phyloP scores from a whole-genome alignment of 2,113 vertebrate species.

The Istiophorus platypterus region DNA sequence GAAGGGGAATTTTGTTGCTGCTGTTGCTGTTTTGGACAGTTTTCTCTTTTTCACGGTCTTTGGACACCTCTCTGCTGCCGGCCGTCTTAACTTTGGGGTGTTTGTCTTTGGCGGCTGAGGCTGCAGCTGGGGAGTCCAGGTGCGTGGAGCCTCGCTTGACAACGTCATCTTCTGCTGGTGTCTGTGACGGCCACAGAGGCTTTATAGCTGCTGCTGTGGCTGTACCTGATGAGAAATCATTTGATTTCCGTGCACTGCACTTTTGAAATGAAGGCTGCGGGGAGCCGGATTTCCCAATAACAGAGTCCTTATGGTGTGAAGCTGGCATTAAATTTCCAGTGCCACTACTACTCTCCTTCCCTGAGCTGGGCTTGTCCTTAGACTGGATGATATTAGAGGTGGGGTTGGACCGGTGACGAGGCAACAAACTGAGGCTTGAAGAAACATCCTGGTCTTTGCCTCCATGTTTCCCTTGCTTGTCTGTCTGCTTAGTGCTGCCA shows the following conservation, averaged over 20 bases:
- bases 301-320: slow-evolving; percentile 84
- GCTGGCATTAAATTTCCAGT: slow-evolving; percentile 73
- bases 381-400: slow-evolving; percentile 62
- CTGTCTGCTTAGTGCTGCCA: slow-evolving; percentile 83
- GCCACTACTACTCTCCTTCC: slow-evolving; percentile 82
- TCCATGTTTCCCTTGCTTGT: slow-evolving; percentile 85
- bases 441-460: slow-evolving; percentile 85
- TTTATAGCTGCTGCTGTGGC: slow-evolving; percentile 73
- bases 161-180: slow-evolving; percentile 74
- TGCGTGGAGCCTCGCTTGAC: slow-evolving; percentile 75
- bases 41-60: slow-evolving; percentile 81
- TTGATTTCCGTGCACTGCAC: slow-evolving; percentile 77
- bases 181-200: slow-evolving; percentile 75
- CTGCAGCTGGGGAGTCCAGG: slow-evolving; percentile 63
- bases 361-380: slow-evolving; percentile 80
- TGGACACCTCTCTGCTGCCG: slow-evolving; percentile 79
- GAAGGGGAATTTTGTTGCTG: slow-evolving; percentile 72
- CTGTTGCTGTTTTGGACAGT: slow-evolving; percentile 73
- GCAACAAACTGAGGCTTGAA: slow-evolving; percentile 66
- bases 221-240: slow-evolving; percentile 74
- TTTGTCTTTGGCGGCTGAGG: slow-evolving; percentile 84
- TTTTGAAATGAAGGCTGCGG: slow-evolving; percentile 76
- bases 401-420: slow-evolving; percentile 71
- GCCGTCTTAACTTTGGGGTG: slow-evolving; percentile 79
- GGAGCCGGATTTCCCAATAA: slow-evolving; percentile 72